Evolutionary conservation across 2,888 invertebrate genomes (phyloP), one percentile per base, ranked within the genome.

Genomic region (Folsomia manolachei): DNA sequence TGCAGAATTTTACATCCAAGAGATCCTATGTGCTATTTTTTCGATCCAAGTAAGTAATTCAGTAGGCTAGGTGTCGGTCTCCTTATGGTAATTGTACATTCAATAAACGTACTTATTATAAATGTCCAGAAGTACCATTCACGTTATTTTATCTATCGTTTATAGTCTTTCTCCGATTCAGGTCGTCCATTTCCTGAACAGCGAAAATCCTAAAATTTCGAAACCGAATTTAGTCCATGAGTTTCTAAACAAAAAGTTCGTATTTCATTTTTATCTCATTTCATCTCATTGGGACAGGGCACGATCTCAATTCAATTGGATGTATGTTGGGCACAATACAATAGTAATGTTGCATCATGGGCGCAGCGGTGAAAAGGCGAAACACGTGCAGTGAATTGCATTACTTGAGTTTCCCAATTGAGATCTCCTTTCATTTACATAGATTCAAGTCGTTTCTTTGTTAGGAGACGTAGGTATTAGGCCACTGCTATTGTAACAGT

Each of bases 311-410:
- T 39, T 39, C 7, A 14, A 39, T 14, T 9, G 14, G 7, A 39
- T 9, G 14, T 39, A 39, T 39, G 39, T 39, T 39, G 7, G n/a
- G 14, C 14, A 39, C 39, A 39, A n/a, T 14, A 39, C 39, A 39
- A 39, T 39, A 4, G 14, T 39, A 4, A 39, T 39, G 7, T 39
- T 39, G 39, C 39, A 39, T 39, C 39, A 39, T 39, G 14, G 39
- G 39, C 39, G 39, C 39, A 39, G 71, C 71, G 71, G 71, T 27
- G 21, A 71, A 75, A 71, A 71, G 73, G 66, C 27, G 61, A 67
- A 73, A 73, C 75, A 75, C 75, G 75, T 75, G 75, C 73, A 75
- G 27, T 60, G 60, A 39, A 39, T 9, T 39, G 4, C 39, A 39
- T 4, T 14, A 4, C 14, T 39, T 39, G 7, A 39, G 4, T 14